Percentiles rank a stretch among this genome's conserved stretches.
These are phyloP conservation scores for Dendrocincla fuliginosa DNA, from an alignment of 2,797 vertebrate genomes.

Conservation along the genomic window DNA sequence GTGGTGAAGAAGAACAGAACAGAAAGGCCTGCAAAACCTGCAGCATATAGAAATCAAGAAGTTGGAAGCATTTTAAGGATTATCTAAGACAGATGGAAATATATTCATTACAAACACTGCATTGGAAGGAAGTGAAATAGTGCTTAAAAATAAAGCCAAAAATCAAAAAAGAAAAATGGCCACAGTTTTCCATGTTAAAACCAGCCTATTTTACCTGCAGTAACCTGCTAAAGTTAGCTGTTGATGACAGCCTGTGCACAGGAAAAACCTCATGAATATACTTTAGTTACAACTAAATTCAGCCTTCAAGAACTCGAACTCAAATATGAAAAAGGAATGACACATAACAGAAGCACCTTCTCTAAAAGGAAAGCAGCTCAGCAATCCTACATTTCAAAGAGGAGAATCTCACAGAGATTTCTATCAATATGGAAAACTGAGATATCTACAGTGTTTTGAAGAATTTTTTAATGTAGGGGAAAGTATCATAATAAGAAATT, in stretches of 20 bases:
- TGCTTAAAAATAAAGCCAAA: background rate
- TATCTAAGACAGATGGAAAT: background rate
- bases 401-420: background rate
- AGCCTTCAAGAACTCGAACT: background rate
- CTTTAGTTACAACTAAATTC: background rate
- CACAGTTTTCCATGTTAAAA: background rate
- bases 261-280: background rate
- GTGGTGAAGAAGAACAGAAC: background rate
- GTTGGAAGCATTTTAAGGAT: background rate
- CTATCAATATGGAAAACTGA: background rate
- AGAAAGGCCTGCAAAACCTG: background rate
- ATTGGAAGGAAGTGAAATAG: background rate
- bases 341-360: background rate
- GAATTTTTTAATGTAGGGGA: background rate
- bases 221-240: background rate
- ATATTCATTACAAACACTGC: background rate
- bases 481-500: background rate
- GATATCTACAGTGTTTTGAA: background rate
- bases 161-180: accelerated
- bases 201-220: background rate
- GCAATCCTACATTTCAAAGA: background rate
- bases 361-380: background rate
- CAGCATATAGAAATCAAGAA: background rate
- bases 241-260: background rate
- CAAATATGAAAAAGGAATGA: background rate